Conservation (phyloP, 2,888 invertebrate species). For the Iphiclides podalirius region DNA sequence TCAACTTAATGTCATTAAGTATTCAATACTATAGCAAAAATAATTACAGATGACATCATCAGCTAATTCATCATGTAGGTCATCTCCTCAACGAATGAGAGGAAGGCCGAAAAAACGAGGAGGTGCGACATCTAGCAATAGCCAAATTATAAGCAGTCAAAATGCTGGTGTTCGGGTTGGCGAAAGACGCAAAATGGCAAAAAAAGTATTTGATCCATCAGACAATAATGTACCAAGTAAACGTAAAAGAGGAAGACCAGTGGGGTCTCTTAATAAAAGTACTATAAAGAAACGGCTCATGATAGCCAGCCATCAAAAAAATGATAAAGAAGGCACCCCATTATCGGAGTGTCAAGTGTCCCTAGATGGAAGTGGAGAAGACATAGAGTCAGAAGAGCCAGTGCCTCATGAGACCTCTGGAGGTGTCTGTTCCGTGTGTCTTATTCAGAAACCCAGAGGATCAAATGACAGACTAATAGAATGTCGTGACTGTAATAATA, state of each 20-base stretch:
- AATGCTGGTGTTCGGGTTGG: slow-evolving; percentile 76
- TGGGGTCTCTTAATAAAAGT: slow-evolving; percentile 81
- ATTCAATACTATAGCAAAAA: slow-evolving; percentile 11
- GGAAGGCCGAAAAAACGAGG: slow-evolving; percentile 65
- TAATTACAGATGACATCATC: slow-evolving; percentile 71
- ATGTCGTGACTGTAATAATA: slow-evolving; percentile 86
- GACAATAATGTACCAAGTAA: slow-evolving; percentile 88
- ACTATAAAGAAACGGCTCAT: slow-evolving; percentile 76
- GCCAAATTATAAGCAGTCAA: slow-evolving; percentile 47
- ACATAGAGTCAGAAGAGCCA: slow-evolving; percentile 63
- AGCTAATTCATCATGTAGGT: slow-evolving; percentile 72
- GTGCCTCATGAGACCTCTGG: slow-evolving; percentile 70
- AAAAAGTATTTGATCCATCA: slow-evolving; percentile 92
- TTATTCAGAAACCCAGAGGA: slow-evolving; percentile 78
- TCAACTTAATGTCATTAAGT: slow-evolving; percentile 2
- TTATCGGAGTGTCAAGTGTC: slow-evolving; percentile 64
- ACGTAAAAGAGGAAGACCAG: slow-evolving; percentile 84
- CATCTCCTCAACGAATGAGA: slow-evolving; percentile 70
- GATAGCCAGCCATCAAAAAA: slow-evolving; percentile 44
- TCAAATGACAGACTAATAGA: slow-evolving; percentile 83
- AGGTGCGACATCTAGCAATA: slow-evolving; percentile 49
- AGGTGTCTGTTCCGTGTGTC: slow-evolving; percentile 82
- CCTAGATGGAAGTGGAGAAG: slow-evolving; percentile 68
- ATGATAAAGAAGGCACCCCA: slow-evolving; percentile 57
- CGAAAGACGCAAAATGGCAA: slow-evolving; percentile 86